Percentiles rank a stretch among this genome's conserved stretches.
These are phyloP conservation scores for Hipposideros larvatus DNA, from an alignment of 2,797 vertebrate genomes.

Conservation along the genomic window DNA sequence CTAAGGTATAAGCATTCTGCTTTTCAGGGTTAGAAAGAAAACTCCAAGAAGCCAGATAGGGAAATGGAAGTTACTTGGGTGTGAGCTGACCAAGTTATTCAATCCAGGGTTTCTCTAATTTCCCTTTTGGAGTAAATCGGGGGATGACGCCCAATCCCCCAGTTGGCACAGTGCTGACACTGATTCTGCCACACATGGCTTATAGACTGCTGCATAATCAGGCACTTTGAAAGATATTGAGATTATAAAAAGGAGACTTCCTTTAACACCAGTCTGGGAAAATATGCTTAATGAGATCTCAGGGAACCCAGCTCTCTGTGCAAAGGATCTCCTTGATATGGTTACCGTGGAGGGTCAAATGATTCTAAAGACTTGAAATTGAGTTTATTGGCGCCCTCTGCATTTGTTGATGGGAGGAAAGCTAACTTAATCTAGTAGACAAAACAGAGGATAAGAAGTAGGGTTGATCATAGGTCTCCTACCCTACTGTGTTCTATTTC, in stretches of 20 bases:
- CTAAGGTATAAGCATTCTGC: not conserved
- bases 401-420: not conserved
- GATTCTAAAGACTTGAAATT: not conserved
- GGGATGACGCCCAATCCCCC: not conserved
- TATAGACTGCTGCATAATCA: not conserved
- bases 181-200: not conserved
- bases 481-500: not conserved
- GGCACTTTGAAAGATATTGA: not conserved
- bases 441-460: not conserved
- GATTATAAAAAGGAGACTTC: not conserved
- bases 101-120: not conserved
- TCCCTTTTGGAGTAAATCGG: not conserved
- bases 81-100: not conserved
- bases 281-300: not conserved
- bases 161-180: not conserved
- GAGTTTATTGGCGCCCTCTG: not conserved
- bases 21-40: constrained; percentile 26
- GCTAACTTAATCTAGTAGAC: not conserved
- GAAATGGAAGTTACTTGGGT: not conserved
- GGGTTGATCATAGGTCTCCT: not conserved
- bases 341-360: not conserved
- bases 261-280: not conserved
- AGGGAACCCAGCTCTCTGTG: not conserved
- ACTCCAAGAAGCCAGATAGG: not conserved
- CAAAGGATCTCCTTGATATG: not conserved